These are phyloP conservation scores for Neogale vison DNA, from an alignment of 2,113 vertebrate genomes.

Conservation along the genomic window DNA sequence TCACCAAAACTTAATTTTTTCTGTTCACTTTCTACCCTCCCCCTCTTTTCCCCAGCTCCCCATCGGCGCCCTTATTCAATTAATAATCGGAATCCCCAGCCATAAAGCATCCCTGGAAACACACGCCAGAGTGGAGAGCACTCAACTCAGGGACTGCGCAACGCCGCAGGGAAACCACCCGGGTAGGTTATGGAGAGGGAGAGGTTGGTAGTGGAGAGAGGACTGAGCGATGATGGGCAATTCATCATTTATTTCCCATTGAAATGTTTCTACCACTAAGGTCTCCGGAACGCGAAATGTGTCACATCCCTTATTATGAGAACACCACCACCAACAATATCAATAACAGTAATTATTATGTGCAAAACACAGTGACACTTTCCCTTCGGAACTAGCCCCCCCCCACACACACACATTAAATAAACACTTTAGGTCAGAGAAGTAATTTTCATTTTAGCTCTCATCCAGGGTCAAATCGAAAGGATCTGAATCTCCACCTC, in stretches of 20 bases:
- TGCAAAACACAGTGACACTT: background rate
- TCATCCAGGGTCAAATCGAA: background rate
- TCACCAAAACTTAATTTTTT: conserved; percentile 31
- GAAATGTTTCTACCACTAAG: background rate
- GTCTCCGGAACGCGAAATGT: background rate
- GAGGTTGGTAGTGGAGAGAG: background rate
- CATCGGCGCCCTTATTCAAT: too few relatives aligned
- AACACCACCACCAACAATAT: background rate
- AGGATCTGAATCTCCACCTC: background rate
- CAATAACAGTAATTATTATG: background rate
- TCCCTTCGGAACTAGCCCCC: background rate
- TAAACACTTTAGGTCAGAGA: background rate
- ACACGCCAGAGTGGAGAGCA: background rate
- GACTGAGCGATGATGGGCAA: background rate
- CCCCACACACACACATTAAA: background rate
- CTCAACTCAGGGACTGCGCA: background rate
- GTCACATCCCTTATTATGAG: background rate
- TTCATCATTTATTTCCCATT: background rate
- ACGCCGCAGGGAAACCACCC: background rate
- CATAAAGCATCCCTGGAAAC: background rate
- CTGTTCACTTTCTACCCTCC: background rate
- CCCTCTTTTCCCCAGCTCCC: rapidly evolving
- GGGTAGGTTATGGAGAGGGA: background rate
- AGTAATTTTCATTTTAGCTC: conserved; percentile 35
- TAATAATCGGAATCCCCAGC: background rate